Percentiles rank a stretch among this genome's conserved stretches.
Evolutionary conservation across 2,888 invertebrate genomes (phyloP).

Genomic region (Tenodera sinensis): DNA sequence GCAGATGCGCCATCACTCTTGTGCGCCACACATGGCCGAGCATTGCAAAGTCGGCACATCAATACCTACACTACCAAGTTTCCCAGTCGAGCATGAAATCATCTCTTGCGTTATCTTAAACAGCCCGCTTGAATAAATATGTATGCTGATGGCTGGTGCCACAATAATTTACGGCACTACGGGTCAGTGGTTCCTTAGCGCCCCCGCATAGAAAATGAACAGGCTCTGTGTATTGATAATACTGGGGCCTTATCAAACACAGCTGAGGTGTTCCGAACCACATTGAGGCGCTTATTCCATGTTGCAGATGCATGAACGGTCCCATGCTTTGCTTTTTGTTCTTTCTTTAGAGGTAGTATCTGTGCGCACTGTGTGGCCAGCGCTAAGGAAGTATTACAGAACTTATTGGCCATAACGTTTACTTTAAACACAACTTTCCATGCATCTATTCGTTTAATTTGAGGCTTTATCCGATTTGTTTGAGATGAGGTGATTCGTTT

Average conservation of each 20-base stretch:
- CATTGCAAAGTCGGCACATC: constrained; percentile 6
- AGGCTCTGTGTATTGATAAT: background rate
- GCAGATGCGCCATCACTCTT: background rate
- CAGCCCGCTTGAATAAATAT: constrained; percentile 13
- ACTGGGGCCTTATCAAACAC: background rate
- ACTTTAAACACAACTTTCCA: no score
- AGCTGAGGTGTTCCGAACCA: background rate
- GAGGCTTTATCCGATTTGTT: no score
- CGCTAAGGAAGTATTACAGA: no score
- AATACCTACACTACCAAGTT: background rate
- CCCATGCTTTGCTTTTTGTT: no score
- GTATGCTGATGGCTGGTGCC: constrained; percentile 2
- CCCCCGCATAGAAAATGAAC: no score
- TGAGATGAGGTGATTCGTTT: no score
- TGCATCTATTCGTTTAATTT: no score
- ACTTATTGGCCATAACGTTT: no score
- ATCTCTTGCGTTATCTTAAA: constrained; percentile 12
- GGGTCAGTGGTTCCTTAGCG: background rate
- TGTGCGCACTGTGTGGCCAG: no score
- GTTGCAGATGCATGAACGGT: background rate
- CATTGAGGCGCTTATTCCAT: background rate
- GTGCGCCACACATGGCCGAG: background rate
- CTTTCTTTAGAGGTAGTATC: no score
- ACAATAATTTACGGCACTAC: background rate
- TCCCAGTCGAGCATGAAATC: background rate